Evolutionary conservation across 2,113 vertebrate species (phyloP), one percentile per base, ranked within the genome.

Genomic region (Lamprotornis superbus): DNA sequence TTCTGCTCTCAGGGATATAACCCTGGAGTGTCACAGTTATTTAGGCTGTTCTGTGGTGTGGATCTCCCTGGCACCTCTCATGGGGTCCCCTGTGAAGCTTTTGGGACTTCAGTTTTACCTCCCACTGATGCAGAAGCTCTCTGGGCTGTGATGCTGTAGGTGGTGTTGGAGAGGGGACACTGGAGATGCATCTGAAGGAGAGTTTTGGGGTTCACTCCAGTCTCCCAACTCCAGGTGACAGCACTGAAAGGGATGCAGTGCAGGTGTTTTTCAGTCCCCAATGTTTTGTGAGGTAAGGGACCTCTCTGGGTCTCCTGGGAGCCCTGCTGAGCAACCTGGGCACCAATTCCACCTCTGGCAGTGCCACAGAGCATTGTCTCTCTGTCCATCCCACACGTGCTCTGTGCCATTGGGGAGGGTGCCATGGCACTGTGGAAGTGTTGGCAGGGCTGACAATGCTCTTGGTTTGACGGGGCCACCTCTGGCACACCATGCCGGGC

Each of bases 301-400:
- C 5, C 30, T 8, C 19, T 35, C 59, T 76, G 33, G 8, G 7
- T 73, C 46, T 80, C 16, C 24, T 22, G 17, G 24, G 39, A 37
- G 19, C 20, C 44, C 52, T 3, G 2, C 7, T 12, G 8, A 19
- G 37, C 13, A 74, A 35, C 2, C 30, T 4, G 3, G 42, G 39
- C 40, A 53, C 67, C 7, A 14, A 7, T 12, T 15, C 22, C 22
- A 25, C 10, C 17, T 76, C 61, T 3, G 7, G 76, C 27, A 61
- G 67, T 28, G 28, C 22, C 3, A 1, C 0, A 1, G 46, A 28
- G 11, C 37, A n/a, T 46, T 1, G 0, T 60, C 10, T n/a, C 60
- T 20, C 59, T 65, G 30, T 24, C 40, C 8, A 4, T 42, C 31
- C 57, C 44, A 33, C 1, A 3, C 0, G 0, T n/a, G n/a, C 50